Evolutionary conservation across 2,797 vertebrate species (phyloP).

Genomic region (Cephalopachus bancanus): DNA sequence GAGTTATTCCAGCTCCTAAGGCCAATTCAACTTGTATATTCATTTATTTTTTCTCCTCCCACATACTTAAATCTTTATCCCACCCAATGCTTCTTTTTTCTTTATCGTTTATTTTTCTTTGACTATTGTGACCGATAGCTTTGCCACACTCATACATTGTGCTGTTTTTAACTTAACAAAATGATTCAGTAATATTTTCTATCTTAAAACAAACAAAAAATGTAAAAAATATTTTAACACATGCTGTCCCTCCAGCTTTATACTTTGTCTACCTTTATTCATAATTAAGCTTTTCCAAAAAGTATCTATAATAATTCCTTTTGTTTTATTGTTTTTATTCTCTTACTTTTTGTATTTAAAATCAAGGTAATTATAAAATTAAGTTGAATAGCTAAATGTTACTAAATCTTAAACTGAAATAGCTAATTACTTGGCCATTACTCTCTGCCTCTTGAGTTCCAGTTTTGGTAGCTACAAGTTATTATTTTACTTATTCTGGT

Average conservation of each 20-base stretch:
- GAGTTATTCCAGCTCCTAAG: neutral
- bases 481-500: neutral
- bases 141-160: neutral
- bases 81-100: neutral
- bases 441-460: neutral
- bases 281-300: neutral
- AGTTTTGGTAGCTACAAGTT: neutral
- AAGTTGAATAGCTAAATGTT: neutral
- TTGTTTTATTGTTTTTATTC: neutral
- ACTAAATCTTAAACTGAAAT: neutral
- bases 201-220: neutral
- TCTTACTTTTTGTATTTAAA: neutral
- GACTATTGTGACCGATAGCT: neutral
- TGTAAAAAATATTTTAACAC: neutral
- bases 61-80: neutral
- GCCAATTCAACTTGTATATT: neutral
- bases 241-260: neutral
- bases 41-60: neutral
- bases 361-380: neutral
- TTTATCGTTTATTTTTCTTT: neutral
- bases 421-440: neutral
- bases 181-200: neutral
- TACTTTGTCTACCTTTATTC: neutral
- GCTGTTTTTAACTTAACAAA: slow-evolving; percentile 1
- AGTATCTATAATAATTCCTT: neutral